Evolutionary conservation across 2,888 invertebrate species (phyloP).

Genomic region (Agriopis leucophaearia): DNA sequence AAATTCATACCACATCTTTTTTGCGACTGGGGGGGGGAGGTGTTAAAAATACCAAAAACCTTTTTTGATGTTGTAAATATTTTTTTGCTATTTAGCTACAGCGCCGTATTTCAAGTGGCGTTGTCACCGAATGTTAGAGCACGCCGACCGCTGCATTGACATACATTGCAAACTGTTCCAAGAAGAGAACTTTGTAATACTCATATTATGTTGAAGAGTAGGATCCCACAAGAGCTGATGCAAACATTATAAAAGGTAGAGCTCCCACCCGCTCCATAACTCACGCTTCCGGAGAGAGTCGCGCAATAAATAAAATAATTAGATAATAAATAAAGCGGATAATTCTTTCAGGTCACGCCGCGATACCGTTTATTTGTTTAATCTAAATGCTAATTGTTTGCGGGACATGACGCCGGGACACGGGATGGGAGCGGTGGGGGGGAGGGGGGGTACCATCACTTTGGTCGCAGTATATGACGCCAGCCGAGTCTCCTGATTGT

Average conservation of each 20-base stretch:
- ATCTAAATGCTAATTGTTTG: slow-evolving; percentile 80
- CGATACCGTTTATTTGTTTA: slow-evolving; percentile 76
- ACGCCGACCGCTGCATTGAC: no score
- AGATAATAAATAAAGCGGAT: slow-evolving; percentile 68
- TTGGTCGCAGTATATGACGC: not conserved
- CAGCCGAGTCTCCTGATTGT: not conserved
- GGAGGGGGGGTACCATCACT: not conserved
- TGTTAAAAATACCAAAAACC: no score
- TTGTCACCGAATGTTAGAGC: no score
- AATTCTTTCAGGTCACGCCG: slow-evolving; percentile 70
- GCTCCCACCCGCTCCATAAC: slow-evolving; percentile 25
- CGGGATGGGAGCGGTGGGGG: not conserved
- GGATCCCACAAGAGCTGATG: not conserved
- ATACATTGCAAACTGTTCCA: no score
- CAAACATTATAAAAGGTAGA: slow-evolving; percentile 1
- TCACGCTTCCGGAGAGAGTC: slow-evolving; percentile 28
- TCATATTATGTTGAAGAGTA: not conserved
- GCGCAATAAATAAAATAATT: slow-evolving; percentile 69
- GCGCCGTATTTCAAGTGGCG: no score
- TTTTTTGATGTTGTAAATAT: no score
- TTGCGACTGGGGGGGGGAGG: no score
- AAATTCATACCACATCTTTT: no score
- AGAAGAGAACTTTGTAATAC: not conserved
- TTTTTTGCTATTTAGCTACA: no score
- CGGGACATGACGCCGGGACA: slow-evolving; percentile 42